Conservation (phyloP, 2,113 vertebrate genomes). For the Tetrax tetrax region DNA sequence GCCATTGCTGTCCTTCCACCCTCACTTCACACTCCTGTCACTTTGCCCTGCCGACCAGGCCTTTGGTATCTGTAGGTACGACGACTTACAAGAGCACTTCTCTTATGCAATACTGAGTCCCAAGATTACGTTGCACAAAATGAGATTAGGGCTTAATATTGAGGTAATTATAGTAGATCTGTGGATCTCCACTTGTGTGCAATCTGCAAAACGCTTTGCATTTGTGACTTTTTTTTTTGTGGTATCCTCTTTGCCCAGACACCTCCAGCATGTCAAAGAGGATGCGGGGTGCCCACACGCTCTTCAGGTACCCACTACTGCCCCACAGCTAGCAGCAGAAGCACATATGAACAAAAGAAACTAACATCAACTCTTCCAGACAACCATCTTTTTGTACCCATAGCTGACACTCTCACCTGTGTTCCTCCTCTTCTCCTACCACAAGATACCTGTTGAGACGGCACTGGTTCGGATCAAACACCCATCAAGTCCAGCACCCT, state of each 20-base stretch:
- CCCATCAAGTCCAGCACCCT: neutral
- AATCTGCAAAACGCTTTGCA: neutral
- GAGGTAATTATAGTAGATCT: constrained; percentile 51
- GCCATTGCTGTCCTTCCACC: neutral
- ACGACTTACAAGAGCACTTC: neutral
- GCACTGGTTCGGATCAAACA: neutral
- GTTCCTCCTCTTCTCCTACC: neutral
- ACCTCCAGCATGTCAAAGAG: neutral
- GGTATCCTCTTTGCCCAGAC: neutral
- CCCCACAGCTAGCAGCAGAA: neutral
- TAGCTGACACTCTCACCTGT: neutral
- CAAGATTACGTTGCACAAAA: constrained; percentile 48
- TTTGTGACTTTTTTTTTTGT: neutral
- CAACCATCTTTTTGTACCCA: neutral
- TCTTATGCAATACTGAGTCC: neutral
- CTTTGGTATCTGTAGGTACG: neutral
- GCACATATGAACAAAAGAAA: neutral
- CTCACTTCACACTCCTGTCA: neutral
- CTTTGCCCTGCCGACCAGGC: neutral
- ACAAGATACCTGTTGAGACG: neutral
- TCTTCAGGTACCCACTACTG: neutral
- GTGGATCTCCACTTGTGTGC: neutral
- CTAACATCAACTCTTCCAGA: neutral
- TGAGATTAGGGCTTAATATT: constrained; percentile 62
- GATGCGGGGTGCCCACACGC: accelerated